A percentile compares a stretch with the other conserved stretches of the same genome.
Conservation (phyloP, 2,888 invertebrate species). For the Pogonocherus hispidulus region DNA sequence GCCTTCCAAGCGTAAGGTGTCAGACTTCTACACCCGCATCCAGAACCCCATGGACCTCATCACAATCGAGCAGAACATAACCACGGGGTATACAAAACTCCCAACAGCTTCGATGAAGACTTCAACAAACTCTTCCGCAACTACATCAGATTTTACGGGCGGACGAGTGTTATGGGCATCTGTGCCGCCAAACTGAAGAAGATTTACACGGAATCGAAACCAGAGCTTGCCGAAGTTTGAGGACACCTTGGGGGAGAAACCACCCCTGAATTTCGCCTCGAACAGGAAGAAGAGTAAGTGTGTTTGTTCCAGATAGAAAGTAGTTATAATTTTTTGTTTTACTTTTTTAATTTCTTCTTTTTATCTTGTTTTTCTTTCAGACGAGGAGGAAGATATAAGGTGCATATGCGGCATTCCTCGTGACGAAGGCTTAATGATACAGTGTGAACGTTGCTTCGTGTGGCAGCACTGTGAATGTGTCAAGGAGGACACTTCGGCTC, state of each 20-base stretch:
- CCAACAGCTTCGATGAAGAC: too few relatives aligned
- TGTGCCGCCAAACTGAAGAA: conserved; percentile 80
- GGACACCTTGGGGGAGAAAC: conserved; percentile 68
- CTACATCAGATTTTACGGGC: conserved; percentile 79
- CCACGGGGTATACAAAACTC: too few relatives aligned
- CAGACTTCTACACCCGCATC: too few relatives aligned
- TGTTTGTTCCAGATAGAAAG: too few relatives aligned
- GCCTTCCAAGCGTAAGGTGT: too few relatives aligned
- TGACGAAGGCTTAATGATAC: conserved; percentile 96
- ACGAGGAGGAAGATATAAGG: conserved; percentile 88
- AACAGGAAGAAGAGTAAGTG: conserved; percentile 67
- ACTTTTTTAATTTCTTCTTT: not conserved
- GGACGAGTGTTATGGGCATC: conserved; percentile 79
- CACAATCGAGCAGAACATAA: too few relatives aligned
- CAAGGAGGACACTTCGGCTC: conserved; percentile 76
- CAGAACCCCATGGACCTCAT: too few relatives aligned
- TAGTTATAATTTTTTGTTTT: not conserved
- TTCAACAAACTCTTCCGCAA: too few relatives aligned
- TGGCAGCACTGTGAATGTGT: conserved; percentile 98
- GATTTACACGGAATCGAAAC: conserved; percentile 70
- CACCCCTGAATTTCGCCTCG: conserved; percentile 61
- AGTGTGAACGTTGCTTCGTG: conserved; percentile 92
- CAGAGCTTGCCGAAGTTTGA: conserved; percentile 62
- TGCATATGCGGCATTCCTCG: conserved; percentile 94
- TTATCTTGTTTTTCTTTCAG: conserved; percentile 50